A percentile compares a stretch with the other conserved stretches of the same genome.
phyloP scores from a whole-genome alignment of 2,113 vertebrate genomes.

The Nothobranchius kuhntae region DNA sequence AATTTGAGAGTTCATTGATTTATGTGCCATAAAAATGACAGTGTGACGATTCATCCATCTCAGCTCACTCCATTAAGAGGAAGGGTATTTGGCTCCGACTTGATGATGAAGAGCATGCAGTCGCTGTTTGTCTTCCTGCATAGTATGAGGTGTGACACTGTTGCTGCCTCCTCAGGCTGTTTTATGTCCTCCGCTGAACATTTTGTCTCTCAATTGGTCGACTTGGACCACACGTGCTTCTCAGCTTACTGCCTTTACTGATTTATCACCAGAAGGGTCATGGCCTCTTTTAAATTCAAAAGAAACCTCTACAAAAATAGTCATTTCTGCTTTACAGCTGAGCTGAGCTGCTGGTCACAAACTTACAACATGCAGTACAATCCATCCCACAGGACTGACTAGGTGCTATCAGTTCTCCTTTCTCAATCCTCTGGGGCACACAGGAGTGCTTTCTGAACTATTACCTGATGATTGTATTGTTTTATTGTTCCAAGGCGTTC shows the following conservation, averaged over 20 bases:
- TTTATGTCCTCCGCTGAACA: conserved; percentile 21
- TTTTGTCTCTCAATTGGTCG: background rate
- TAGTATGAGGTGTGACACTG: background rate
- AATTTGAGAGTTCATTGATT: conserved; percentile 30
- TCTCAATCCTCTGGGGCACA: no score
- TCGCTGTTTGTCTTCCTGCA: conserved; percentile 18
- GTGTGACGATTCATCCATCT: conserved; percentile 20
- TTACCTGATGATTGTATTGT: no score
- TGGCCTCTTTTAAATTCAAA: background rate
- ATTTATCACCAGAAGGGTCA: conserved; percentile 10
- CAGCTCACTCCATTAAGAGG: conserved; percentile 15
- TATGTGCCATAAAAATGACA: conserved; percentile 44
- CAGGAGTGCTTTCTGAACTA: no score
- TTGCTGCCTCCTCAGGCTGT: conserved; percentile 20
- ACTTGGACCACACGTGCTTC: conserved; percentile 1
- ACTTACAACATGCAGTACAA: no score
- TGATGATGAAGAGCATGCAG: conserved; percentile 2
- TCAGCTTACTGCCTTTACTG: background rate
- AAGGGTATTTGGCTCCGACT: conserved; percentile 16
- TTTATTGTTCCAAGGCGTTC: no score
- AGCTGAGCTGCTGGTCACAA: no score
- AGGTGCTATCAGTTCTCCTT: no score
- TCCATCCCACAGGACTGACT: no score
- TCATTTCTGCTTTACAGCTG: no score
- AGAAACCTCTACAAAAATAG: no score